Evolutionary conservation across 2,888 invertebrate genomes (phyloP).

Genomic region (Brenthis hecate): DNA sequence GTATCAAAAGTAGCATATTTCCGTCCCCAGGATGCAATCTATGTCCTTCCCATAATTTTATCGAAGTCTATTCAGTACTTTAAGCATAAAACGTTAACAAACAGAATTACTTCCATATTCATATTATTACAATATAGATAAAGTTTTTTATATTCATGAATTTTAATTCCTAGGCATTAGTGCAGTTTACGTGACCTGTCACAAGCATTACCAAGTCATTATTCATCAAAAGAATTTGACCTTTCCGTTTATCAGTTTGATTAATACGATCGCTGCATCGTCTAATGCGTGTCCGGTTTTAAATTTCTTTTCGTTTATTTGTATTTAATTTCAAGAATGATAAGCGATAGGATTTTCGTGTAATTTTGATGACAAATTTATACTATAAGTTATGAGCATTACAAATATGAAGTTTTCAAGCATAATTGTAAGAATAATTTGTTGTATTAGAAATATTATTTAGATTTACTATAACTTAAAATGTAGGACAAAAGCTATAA

Average conservation of each 20-base stretch:
- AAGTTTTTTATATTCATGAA: slow-evolving; percentile 32
- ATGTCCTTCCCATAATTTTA: too few relatives aligned
- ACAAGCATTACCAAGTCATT: slow-evolving; percentile 45
- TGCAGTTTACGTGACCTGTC: slow-evolving; percentile 47
- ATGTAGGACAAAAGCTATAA: too few relatives aligned
- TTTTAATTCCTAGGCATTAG: slow-evolving; percentile 32
- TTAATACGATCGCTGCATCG: slow-evolving; percentile 45
- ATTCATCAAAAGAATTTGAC: slow-evolving; percentile 47
- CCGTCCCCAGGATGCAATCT: too few relatives aligned
- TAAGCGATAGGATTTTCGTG: slow-evolving; percentile 3
- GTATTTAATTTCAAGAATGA: slow-evolving; percentile 28
- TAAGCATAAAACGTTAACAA: background rate
- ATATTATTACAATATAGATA: slow-evolving; percentile 7
- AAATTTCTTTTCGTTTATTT: slow-evolving; percentile 33
- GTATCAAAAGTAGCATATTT: too few relatives aligned
- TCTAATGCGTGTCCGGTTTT: slow-evolving; percentile 44
- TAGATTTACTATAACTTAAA: too few relatives aligned
- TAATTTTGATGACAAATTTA: background rate
- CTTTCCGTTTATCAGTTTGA: slow-evolving; percentile 50
- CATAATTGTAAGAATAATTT: too few relatives aligned
- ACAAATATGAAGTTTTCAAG: too few relatives aligned
- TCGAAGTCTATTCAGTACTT: too few relatives aligned
- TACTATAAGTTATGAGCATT: background rate
- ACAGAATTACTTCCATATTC: slow-evolving; percentile 2
- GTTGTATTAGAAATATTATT: too few relatives aligned